Evolutionary conservation across 2,113 vertebrate species (phyloP).

Genomic region (rat (Rattus norvegicus)): DNA sequence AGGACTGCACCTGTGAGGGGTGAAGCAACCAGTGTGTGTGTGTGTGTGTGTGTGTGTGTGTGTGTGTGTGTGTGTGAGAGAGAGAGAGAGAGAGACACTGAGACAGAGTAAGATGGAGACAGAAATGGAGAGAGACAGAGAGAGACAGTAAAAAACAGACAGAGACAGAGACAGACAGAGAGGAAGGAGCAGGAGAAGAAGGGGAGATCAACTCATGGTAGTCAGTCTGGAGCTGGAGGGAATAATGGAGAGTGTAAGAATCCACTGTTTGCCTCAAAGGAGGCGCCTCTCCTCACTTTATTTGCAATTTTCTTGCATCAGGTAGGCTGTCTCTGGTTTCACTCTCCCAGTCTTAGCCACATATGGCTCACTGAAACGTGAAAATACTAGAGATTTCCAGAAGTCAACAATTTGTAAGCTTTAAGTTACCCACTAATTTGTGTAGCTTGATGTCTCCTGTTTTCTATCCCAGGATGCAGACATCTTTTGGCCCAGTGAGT

Average conservation of each 20-base stretch:
- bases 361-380: not conserved
- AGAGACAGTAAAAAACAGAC: accelerated
- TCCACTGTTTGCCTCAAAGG: not conserved
- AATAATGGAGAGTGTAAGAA: too few relatives aligned
- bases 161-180: not conserved
- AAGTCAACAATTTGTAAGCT: not conserved
- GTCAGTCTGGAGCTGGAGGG: not conserved
- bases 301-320: not conserved
- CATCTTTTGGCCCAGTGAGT: not conserved
- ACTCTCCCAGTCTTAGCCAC: not conserved
- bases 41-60: too few relatives aligned
- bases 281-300: not conserved
- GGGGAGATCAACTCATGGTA: too few relatives aligned
- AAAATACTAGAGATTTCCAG: not conserved
- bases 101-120: not conserved
- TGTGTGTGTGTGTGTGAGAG: too few relatives aligned
- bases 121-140: not conserved
- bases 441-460: too few relatives aligned
- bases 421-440: not conserved
- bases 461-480: not conserved
- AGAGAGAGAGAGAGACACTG: not conserved
- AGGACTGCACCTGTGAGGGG: not conserved
- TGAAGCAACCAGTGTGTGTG: not conserved
- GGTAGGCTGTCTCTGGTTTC: not conserved
- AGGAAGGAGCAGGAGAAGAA: not conserved